These are phyloP conservation scores for Oscheius sp. DNA, from an alignment of 1,140 invertebrate genomes.

Conservation along the genomic window DNA sequence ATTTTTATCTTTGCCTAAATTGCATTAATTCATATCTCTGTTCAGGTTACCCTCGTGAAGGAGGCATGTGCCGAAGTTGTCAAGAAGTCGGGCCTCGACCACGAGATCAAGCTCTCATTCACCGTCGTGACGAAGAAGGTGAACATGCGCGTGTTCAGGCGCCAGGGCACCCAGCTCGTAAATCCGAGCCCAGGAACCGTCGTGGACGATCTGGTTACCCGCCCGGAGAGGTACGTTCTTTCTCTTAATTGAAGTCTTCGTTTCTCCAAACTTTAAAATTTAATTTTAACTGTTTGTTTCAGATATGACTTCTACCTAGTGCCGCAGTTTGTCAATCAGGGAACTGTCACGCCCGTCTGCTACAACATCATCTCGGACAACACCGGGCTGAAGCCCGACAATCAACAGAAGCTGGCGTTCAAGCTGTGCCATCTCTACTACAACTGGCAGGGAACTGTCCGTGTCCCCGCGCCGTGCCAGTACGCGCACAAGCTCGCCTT, in stretches of 20 bases:
- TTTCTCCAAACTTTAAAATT: too few relatives aligned
- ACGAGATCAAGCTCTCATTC: constrained; percentile 22
- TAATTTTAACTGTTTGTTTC: constrained; percentile 21
- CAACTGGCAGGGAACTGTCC: constrained; percentile 37
- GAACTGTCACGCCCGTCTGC: constrained; percentile 33
- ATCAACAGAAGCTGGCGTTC: constrained; percentile 36
- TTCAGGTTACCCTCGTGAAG: constrained; percentile 18
- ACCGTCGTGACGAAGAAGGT: constrained; percentile 38
- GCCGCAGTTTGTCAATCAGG: constrained; percentile 34
- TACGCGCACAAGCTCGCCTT: constrained; percentile 35
- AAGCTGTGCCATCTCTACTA: constrained; percentile 34
- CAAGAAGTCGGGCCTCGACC: background rate
- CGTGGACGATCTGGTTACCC: constrained; percentile 29
- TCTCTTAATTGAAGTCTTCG: too few relatives aligned
- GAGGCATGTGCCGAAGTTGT: constrained; percentile 22
- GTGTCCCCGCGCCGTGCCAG: constrained; percentile 33
- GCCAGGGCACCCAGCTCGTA: background rate
- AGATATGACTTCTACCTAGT: constrained; percentile 37
- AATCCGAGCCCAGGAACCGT: constrained; percentile 38
- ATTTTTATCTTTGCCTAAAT: too few relatives aligned
- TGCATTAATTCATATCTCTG: too few relatives aligned
- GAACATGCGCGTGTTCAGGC: constrained; percentile 22
- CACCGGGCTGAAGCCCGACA: constrained; percentile 24
- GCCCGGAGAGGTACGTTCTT: too few relatives aligned
- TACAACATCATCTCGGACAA: constrained; percentile 33